Percentiles rank a stretch among this genome's conserved stretches.
Evolutionary conservation across 2,888 invertebrate species (phyloP).

Genomic region (Drosophila putrida): DNA sequence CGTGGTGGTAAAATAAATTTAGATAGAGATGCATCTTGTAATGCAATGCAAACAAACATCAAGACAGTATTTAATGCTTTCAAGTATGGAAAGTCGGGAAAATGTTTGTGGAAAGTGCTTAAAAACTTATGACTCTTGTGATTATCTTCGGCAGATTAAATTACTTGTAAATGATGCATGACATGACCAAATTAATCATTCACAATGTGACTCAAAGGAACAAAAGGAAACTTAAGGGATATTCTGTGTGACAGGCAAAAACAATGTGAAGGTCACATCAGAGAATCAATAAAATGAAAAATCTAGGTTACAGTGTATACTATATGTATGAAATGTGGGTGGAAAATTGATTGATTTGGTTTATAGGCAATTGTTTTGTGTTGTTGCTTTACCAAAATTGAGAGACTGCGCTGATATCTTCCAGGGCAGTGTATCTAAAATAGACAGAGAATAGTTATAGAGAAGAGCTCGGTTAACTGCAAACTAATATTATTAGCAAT

Average conservation of each 20-base stretch:
- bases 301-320: conserved; percentile 17
- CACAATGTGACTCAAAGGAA: conserved; percentile 3
- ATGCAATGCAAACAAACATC: conserved; percentile 11
- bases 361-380: conserved; percentile 22
- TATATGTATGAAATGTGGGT: conserved; percentile 2
- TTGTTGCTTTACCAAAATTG: conserved; percentile 64
- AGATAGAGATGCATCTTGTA: conserved; percentile 38
- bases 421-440: conserved; percentile 81
- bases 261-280: conserved; percentile 53
- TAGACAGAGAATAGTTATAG: conserved; percentile 64
- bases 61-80: conserved; percentile 12
- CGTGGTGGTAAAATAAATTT: conserved; percentile 39
- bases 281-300: conserved; percentile 63
- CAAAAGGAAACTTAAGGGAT: conserved; percentile 13
- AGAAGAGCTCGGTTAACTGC: conserved; percentile 50
- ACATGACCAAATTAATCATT: conserved; percentile 44
- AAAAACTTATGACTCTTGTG: conserved; percentile 35
- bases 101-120: conserved; percentile 52
- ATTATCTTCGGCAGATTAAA: conserved; percentile 39
- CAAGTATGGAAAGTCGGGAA: conserved; percentile 48
- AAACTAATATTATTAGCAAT: conserved; percentile 38
- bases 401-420: conserved; percentile 68
- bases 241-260: neutral
- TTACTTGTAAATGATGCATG: conserved; percentile 50
- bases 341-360: conserved; percentile 7